Evolutionary conservation across 2,113 vertebrate genomes (phyloP).

Genomic region (Poicephalus meyeri): DNA sequence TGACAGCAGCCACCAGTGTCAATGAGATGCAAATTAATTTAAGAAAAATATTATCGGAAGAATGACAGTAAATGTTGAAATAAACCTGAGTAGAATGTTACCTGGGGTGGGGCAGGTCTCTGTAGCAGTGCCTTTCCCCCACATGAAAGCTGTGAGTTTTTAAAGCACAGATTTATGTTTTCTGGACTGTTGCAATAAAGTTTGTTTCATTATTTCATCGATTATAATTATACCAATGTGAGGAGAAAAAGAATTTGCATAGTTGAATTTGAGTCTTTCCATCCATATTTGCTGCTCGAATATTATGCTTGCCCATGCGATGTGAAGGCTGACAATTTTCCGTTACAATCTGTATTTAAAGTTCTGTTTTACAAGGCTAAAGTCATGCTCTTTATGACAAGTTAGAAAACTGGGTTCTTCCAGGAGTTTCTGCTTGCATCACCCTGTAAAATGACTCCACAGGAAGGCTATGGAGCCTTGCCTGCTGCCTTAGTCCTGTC

Average conservation of each 20-base stretch:
- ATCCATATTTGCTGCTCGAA: neutral
- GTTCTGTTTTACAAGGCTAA: neutral
- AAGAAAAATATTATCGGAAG: neutral
- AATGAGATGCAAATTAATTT: neutral
- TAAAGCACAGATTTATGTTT: neutral
- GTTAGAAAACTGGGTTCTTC: neutral
- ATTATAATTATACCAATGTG: neutral
- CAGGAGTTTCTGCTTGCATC: neutral
- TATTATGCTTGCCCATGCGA: neutral
- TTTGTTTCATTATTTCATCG: neutral
- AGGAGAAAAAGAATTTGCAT: neutral
- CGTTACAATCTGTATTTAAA: accelerated
- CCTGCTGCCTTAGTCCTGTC: neutral
- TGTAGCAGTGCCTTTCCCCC: neutral
- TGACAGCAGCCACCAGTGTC: neutral
- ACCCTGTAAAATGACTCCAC: neutral
- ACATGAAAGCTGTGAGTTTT: neutral
- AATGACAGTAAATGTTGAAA: neutral
- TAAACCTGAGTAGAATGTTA: neutral
- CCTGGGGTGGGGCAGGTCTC: neutral
- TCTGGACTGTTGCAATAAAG: neutral
- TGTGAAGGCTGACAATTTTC: neutral
- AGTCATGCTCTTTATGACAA: neutral
- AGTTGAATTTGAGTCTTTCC: neutral
- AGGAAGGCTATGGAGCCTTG: neutral